A percentile compares a stretch with the other conserved stretches of the same genome.
phyloP scores from a whole-genome alignment of 2,113 vertebrate genomes.

The Amphilophus citrinellus region DNA sequence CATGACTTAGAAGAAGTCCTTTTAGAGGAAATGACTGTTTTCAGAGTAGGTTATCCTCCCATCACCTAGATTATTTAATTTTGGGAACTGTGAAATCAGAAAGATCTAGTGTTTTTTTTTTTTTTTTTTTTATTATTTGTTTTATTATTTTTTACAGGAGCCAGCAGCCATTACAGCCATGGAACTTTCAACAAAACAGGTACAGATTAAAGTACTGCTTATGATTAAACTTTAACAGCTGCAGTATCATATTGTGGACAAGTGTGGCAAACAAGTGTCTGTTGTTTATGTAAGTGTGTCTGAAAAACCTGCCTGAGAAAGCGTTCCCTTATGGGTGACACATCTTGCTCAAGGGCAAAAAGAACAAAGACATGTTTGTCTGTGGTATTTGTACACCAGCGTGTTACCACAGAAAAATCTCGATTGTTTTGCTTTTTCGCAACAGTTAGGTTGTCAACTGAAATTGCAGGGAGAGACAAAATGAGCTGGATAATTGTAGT shows the following conservation, averaged over 20 bases:
- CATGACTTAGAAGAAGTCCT: constrained; percentile 98
- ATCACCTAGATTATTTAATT: background rate
- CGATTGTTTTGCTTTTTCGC: constrained; percentile 31
- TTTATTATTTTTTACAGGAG: constrained; percentile 81
- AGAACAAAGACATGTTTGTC: constrained; percentile 63
- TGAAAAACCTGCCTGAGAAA: constrained; percentile 4
- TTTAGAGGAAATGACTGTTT: constrained; percentile 97
- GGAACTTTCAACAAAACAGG: constrained; percentile 98
- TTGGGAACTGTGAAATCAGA: background rate
- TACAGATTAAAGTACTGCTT: constrained; percentile 58
- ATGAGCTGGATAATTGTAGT: constrained; percentile 3
- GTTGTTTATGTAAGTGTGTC: background rate
- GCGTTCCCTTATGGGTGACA: constrained; percentile 5
- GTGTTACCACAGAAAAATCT: constrained; percentile 36
- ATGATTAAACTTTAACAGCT: constrained; percentile 1
- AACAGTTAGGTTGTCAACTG: constrained; percentile 37
- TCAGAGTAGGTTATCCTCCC: constrained; percentile 85
- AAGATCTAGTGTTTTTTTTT: background rate
- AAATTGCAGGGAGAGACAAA: constrained; percentile 39
- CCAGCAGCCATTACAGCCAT: constrained; percentile 92
- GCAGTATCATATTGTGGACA: background rate
- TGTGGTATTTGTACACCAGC: constrained; percentile 1
- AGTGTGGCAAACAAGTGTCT: background rate
- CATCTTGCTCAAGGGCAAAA: constrained; percentile 24
- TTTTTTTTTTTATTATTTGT: background rate